Percentiles rank a stretch among this genome's conserved stretches.
phyloP scores from a whole-genome alignment of 2,888 invertebrate genomes.

The Oxycera nigricornis region DNA sequence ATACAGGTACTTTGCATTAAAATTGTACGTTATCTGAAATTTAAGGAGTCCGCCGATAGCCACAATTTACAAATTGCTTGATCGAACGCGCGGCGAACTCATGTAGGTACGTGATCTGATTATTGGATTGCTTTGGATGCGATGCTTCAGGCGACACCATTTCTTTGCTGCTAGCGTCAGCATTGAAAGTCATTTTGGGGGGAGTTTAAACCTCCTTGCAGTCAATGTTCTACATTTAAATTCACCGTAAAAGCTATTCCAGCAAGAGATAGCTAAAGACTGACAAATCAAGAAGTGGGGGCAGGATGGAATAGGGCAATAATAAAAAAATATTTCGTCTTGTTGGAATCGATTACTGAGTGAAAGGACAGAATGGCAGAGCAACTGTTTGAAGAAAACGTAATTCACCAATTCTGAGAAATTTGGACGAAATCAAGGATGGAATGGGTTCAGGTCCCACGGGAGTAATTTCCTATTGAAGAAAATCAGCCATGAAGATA shows the following conservation, averaged over 20 bases:
- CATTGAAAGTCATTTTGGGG: constrained; percentile 36
- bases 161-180: constrained; percentile 18
- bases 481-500: constrained; percentile 35
- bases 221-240: constrained; percentile 18
- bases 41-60: constrained; percentile 36
- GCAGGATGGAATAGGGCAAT: not conserved
- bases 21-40: constrained; percentile 31
- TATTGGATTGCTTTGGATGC: constrained; percentile 2
- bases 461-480: constrained; percentile 15
- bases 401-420: constrained; percentile 8
- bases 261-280: not conserved
- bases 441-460: not conserved
- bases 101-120: constrained; percentile 31
- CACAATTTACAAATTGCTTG: constrained; percentile 38
- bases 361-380: not conserved
- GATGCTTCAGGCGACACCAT: not conserved
- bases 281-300: not conserved
- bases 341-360: constrained; percentile 10
- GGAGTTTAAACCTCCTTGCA: constrained; percentile 25
- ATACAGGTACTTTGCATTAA: constrained; percentile 36
- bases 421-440: not conserved
- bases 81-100: constrained; percentile 26
- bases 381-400: not conserved
- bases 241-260: constrained; percentile 15
- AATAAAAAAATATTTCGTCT: constrained; percentile 9